Conservation (phyloP, 2,797 vertebrate species). For the Muscicapa comitata region DNA sequence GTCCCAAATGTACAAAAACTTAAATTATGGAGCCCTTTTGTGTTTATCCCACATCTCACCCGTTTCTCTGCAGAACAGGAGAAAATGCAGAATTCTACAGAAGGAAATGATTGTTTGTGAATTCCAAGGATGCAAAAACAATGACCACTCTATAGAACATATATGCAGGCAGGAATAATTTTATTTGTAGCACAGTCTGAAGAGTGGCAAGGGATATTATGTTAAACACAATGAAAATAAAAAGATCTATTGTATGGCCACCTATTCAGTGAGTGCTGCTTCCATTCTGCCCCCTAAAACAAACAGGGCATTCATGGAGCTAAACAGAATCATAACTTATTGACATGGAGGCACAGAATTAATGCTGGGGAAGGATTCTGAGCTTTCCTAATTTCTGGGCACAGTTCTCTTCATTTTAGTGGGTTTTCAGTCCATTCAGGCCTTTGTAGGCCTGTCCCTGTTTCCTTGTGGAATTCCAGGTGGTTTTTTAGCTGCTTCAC, state of each 20-base stretch:
- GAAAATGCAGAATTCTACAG: background rate
- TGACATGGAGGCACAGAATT: background rate
- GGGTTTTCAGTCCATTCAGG: background rate
- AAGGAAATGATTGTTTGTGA: background rate
- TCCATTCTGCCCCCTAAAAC: slow-evolving; percentile 3
- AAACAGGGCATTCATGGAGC: slow-evolving; percentile 16
- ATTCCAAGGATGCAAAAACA: background rate
- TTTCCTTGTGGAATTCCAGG: background rate
- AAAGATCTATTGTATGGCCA: slow-evolving; percentile 1
- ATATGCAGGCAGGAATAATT: background rate
- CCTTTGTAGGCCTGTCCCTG: background rate
- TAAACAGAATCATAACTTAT: background rate
- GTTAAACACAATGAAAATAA: slow-evolving; percentile 26
- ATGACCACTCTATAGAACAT: background rate
- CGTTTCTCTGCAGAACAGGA: background rate
- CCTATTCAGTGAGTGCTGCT: background rate
- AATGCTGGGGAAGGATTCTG: background rate
- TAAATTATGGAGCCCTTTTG: background rate
- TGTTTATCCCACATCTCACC: background rate
- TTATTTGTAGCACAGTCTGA: background rate
- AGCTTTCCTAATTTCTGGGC: background rate
- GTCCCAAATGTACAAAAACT: background rate
- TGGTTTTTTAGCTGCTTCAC: background rate
- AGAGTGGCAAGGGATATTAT: background rate
- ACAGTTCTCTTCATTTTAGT: background rate